Evolutionary conservation across 2,888 invertebrate species (phyloP), one percentile per base, ranked within the genome.

Genomic region (Cyclophora punctaria): DNA sequence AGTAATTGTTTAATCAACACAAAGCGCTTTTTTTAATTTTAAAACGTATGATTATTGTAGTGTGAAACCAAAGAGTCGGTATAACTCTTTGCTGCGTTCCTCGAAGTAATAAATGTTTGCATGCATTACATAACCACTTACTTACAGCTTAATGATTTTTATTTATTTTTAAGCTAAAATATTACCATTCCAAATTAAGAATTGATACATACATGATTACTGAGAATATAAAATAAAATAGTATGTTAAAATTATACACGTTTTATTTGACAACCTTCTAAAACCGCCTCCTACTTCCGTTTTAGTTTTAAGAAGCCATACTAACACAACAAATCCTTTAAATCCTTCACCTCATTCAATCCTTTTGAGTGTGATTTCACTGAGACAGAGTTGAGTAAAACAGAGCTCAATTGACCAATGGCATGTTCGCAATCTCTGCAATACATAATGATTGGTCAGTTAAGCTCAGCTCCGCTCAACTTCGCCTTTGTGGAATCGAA

Each of bases 181-280:
- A 78, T 79, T 86, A 85, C 79, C 88, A 88, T 88, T 88, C 87
- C 87, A 88, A 87, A 86, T 83, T 87, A 83, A 83, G 73, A 81
- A 80, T 74, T 83, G 79, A 84, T 71, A 77, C 73, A 74, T 80
- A 77, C 74, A 73, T 80, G 78, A 83, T 83, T 81, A 82, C 71
- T 76, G 76, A 80, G 71, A 78, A 78, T 80, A 81, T 79, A 78
- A 80, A 80, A 80, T 75, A 78, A 80, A 84, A 80, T 75, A 80
- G 82, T 78, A 79, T 75, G 75, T 78, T 78, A 77, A 78, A 71
- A 59, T 60, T 7, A 41, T 37, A 40, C 35, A 54, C 4, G 56
- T 59, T 57, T 59, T 55, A 56, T 55, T 57, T 50, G 5, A 20
- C 20, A 20, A 20, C 20, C 20, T 20, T 20, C 20, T 20, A 20